A percentile compares a stretch with the other conserved stretches of the same genome.
These are phyloP conservation scores for Cephalopterus ornatus DNA, from an alignment of 2,113 vertebrate species.

Conservation along the genomic window DNA sequence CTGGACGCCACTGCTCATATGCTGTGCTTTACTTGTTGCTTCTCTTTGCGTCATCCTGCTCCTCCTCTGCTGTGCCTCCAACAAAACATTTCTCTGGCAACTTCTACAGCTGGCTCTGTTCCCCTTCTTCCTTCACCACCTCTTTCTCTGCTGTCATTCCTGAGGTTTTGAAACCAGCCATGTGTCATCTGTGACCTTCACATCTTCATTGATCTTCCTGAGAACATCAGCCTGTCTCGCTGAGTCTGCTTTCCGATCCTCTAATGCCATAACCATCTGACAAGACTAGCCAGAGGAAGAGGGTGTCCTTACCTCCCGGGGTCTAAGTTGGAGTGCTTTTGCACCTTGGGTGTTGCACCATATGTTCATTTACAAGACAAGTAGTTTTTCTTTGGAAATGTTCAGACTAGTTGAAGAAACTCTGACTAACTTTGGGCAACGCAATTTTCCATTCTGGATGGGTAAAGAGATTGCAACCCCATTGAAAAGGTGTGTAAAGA, in stretches of 20 bases:
- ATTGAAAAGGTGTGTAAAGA: neutral
- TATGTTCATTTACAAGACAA: neutral
- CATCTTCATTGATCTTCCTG: constrained; percentile 21
- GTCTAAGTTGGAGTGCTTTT: neutral
- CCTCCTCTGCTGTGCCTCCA: constrained; percentile 10
- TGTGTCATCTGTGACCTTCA: constrained; percentile 37
- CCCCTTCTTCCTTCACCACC: constrained; percentile 10
- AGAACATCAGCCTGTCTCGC: neutral
- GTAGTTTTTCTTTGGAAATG: neutral
- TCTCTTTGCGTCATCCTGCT: neutral
- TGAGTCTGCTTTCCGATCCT: neutral
- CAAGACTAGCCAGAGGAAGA: neutral
- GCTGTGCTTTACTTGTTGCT: neutral
- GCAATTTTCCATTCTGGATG: neutral
- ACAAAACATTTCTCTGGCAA: constrained; percentile 10
- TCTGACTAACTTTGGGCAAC: neutral
- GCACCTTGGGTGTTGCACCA: neutral
- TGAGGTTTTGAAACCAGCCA: constrained; percentile 44
- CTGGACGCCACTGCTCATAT: neutral
- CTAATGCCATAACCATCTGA: neutral
- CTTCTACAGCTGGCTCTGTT: neutral
- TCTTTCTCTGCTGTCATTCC: constrained; percentile 41
- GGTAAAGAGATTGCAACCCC: neutral
- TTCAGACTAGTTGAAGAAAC: neutral
- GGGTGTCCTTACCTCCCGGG: neutral